Base-by-base conservation (phyloP, 1,140 invertebrate species). In the Metaphire vulgaris region DNA sequence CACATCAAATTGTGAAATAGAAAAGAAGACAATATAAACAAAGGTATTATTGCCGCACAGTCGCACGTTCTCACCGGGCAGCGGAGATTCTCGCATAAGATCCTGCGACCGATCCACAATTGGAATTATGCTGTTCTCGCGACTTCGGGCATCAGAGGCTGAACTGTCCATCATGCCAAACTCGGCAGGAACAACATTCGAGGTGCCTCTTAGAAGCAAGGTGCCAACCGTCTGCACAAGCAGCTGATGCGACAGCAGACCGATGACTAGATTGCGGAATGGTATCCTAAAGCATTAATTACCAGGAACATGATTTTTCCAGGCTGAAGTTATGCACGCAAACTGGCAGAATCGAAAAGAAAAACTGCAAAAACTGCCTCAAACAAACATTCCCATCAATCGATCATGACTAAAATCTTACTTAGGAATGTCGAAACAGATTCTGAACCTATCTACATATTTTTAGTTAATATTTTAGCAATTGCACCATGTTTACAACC, bases 171-270 rank as follows among this genome's bases (percentile, higher is more conserved):
- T 79, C 75, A 87, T 90, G 16, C 89, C 65, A 26, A 69, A 29
- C 69, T 76, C 76, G 2, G 21, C 12, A 16, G 75, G 87, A 68
- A 89, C 85, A 12, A 88, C 84, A 34, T 88, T 85, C 26, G 83
- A 82, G 2, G 87, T 84, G 2, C 90, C 90, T 66, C 92, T 90
- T 69, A 97, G 88, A 1, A 97, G 86, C 33, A 96, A 86, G 81
- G 91, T 93, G 2, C 93, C 93, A 69, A 97, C 91, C 74, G 93
- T 93, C 85, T 96, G 94, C 31, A 96, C 88, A 68, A 96, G 86
- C 88, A 97, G 93, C 86, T 96, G 93, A 84, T 96, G 94, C 26
- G 94, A 92, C 69, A 96, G 83, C 34, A 97, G 88, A 14, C 94
- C 93, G 1, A 96, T 92, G 0, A 97, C 91, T 33, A 97, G 85